phyloP scores from a whole-genome alignment of 2,113 vertebrate species.

The Barbus barbus region DNA sequence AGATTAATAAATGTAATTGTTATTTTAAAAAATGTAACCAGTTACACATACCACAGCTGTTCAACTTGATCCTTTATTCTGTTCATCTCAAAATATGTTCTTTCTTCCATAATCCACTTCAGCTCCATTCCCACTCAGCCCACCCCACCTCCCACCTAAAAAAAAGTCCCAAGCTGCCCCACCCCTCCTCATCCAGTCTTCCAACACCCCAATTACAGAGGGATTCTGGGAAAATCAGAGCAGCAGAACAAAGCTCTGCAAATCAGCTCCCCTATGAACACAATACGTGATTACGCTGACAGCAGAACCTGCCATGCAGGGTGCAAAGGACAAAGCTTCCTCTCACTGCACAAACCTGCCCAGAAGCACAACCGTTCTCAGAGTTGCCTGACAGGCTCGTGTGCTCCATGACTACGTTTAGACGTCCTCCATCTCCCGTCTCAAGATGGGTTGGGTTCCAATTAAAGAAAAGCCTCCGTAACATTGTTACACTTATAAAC shows the following conservation, averaged over 20 bases:
- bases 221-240: constrained; percentile 51
- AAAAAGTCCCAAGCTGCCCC: constrained; percentile 20
- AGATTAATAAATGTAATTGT: neutral
- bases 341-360: constrained; percentile 29
- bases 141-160: constrained; percentile 22
- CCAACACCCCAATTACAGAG: constrained; percentile 52
- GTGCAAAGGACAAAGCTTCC: constrained; percentile 39
- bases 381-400: constrained; percentile 16
- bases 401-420: constrained; percentile 16
- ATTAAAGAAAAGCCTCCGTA: neutral
- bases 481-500: constrained; percentile 32
- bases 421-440: neutral
- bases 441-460: constrained; percentile 5
- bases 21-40: neutral
- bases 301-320: constrained; percentile 41
- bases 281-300: constrained; percentile 42
- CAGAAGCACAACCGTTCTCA: constrained; percentile 8
- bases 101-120: constrained; percentile 1
- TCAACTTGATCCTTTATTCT: neutral
- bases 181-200: constrained; percentile 4
- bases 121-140: neutral
- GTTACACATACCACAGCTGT: neutral
- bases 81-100: neutral
- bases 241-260: constrained; percentile 57
- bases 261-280: constrained; percentile 58